Evolutionary conservation across 2,113 vertebrate genomes (phyloP).

Genomic region (Microcebus jonahi): DNA sequence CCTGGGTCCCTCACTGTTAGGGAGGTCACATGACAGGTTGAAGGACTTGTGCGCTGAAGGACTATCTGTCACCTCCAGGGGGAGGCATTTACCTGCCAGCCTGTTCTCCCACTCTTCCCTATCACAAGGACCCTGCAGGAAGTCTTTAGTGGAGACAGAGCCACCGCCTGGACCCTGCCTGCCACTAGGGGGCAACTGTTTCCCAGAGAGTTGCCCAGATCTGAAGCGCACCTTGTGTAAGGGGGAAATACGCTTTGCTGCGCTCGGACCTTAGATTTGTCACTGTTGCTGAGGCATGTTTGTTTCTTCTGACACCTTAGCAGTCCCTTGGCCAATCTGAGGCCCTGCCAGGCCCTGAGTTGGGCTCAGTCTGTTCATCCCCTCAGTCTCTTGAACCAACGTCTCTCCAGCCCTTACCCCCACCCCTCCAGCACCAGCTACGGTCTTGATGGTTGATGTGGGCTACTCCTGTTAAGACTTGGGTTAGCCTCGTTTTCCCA

Average conservation of each 20-base stretch:
- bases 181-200: neutral
- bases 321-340: neutral
- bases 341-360: neutral
- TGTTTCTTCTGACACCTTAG: neutral
- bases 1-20: neutral
- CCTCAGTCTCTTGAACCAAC: neutral
- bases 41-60: neutral
- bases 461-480: neutral
- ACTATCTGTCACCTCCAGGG: neutral
- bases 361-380: neutral
- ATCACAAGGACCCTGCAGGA: fast-evolving
- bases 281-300: neutral
- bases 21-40: neutral
- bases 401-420: neutral
- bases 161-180: neutral
- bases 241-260: too few species aligned
- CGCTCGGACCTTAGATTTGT: neutral
- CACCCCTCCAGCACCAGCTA: neutral
- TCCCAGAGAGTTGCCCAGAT: neutral
- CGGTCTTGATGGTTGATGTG: neutral
- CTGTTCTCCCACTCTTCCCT: neutral
- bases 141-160: neutral
- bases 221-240: neutral
- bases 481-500: neutral
- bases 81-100: neutral